phyloP scores from a whole-genome alignment of 2,113 vertebrate genomes.

The Notothenia rossii region DNA sequence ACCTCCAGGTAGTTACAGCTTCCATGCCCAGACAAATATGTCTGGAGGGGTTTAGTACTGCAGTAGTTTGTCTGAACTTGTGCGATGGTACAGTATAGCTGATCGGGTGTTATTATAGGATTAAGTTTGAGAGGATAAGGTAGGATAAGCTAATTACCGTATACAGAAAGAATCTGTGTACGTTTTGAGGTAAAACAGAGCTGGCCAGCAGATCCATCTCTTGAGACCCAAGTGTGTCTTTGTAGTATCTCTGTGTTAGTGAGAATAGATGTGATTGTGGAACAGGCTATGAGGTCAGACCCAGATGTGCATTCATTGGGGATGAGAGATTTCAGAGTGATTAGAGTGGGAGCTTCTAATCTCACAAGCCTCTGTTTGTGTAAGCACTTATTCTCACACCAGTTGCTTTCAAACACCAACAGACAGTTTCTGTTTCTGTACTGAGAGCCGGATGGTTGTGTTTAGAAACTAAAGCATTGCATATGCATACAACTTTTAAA shows the following conservation, averaged over 20 bases:
- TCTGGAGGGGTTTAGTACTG: background rate
- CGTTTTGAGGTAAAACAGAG: background rate
- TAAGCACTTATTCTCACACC: conserved; percentile 47
- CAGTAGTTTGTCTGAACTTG: conserved; percentile 26
- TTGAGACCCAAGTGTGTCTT: conserved; percentile 19
- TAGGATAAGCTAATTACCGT: conserved; percentile 73
- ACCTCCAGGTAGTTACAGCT: background rate
- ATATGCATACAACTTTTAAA: background rate
- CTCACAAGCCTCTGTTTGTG: conserved; percentile 75
- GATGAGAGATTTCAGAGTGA: conserved; percentile 86
- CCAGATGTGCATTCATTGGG: conserved; percentile 86
- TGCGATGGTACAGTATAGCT: background rate
- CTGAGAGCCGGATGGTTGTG: background rate
- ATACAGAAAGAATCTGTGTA: conserved; percentile 36
- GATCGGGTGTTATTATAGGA: conserved; percentile 63
- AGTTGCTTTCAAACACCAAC: conserved; percentile 41
- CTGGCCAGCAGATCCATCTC: conserved; percentile 8
- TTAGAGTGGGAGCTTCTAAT: conserved; percentile 79
- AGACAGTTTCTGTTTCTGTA: conserved; percentile 34
- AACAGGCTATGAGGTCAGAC: conserved; percentile 83
- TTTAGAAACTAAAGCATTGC: background rate
- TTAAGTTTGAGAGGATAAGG: conserved; percentile 75
- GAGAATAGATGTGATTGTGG: conserved; percentile 75
- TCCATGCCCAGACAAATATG: background rate
- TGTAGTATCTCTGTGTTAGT: conserved; percentile 26